A percentile compares a stretch with the other conserved stretches of the same genome.
Evolutionary conservation across 2,113 vertebrate species (phyloP).

Genomic region (Anser cygnoides): DNA sequence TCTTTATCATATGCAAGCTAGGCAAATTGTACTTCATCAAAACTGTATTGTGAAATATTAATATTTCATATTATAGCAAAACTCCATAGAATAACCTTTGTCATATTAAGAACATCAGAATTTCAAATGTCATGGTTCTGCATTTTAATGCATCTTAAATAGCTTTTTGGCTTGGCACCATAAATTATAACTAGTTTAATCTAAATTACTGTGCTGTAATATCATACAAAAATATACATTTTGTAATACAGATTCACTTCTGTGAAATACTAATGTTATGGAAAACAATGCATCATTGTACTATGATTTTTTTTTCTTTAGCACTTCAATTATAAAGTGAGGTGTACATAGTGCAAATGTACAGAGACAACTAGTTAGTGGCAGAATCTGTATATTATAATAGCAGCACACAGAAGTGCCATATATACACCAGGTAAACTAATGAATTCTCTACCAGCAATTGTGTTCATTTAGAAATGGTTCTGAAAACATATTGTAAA

Average conservation of each 20-base stretch:
- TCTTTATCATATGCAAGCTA: slow-evolving; percentile 84
- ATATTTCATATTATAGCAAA: slow-evolving; percentile 84
- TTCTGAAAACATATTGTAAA: not conserved
- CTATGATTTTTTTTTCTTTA: slow-evolving; percentile 10
- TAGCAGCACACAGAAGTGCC: not conserved
- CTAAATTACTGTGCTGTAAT: slow-evolving; percentile 53
- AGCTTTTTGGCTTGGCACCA: slow-evolving; percentile 68
- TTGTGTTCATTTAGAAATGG: slow-evolving; percentile 21
- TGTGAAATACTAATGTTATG: slow-evolving; percentile 46
- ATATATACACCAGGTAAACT: not conserved
- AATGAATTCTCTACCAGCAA: slow-evolving; percentile 27
- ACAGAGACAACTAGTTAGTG: slow-evolving; percentile 16
- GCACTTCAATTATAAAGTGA: slow-evolving; percentile 23
- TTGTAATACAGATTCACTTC: slow-evolving; percentile 47
- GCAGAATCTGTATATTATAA: slow-evolving; percentile 11
- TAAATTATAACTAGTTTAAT: slow-evolving; percentile 72
- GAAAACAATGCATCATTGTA: slow-evolving; percentile 42
- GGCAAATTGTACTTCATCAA: slow-evolving; percentile 84
- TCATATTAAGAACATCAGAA: slow-evolving; percentile 79
- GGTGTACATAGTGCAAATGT: not conserved
- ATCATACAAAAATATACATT: slow-evolving; percentile 62
- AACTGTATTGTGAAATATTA: slow-evolving; percentile 84
- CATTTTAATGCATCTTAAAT: slow-evolving; percentile 80
- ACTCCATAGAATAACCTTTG: slow-evolving; percentile 81
- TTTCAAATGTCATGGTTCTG: slow-evolving; percentile 81